Percentiles rank a stretch among this genome's conserved stretches.
Evolutionary conservation across 2,888 invertebrate species (phyloP).

Genomic region (Erebia epiphron): DNA sequence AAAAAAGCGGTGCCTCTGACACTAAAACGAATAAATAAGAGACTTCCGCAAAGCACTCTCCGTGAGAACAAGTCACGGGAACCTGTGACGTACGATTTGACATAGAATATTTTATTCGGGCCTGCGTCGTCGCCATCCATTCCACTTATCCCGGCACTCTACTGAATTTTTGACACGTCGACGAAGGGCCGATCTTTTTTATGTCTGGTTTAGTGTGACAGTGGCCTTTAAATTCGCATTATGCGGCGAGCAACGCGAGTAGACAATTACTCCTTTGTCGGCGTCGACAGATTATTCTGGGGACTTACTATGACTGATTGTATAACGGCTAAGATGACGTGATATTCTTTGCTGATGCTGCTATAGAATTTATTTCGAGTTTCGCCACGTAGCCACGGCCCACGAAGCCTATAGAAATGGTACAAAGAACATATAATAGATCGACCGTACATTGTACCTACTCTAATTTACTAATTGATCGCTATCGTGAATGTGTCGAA

Average conservation of each 20-base stretch:
- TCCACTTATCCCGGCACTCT: slow-evolving; percentile 79
- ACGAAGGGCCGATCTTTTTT: slow-evolving; percentile 72
- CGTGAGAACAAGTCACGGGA: slow-evolving; percentile 73
- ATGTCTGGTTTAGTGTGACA: slow-evolving; percentile 72
- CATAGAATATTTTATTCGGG: slow-evolving; percentile 79
- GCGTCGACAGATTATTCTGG: slow-evolving; percentile 44
- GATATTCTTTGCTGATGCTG: slow-evolving; percentile 33
- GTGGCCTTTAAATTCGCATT: slow-evolving; percentile 73
- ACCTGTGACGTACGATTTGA: slow-evolving; percentile 81
- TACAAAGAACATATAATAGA: background rate
- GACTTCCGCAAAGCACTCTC: slow-evolving; percentile 77
- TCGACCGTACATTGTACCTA: background rate
- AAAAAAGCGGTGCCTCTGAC: slow-evolving; percentile 70
- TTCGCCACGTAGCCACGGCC: background rate
- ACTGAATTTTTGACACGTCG: slow-evolving; percentile 81
- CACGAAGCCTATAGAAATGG: slow-evolving; percentile 5
- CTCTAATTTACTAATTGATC: slow-evolving; percentile 2
- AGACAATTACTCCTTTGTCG: slow-evolving; percentile 53
- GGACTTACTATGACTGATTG: slow-evolving; percentile 45
- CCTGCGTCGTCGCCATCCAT: slow-evolving; percentile 73
- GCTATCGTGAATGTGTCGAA: background rate
- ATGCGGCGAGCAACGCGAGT: slow-evolving; percentile 50
- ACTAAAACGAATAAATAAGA: slow-evolving; percentile 79
- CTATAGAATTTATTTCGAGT: slow-evolving; percentile 3
- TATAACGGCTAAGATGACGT: slow-evolving; percentile 44